Evolutionary conservation across 2,888 invertebrate species (phyloP).

Genomic region (Meganola albula): DNA sequence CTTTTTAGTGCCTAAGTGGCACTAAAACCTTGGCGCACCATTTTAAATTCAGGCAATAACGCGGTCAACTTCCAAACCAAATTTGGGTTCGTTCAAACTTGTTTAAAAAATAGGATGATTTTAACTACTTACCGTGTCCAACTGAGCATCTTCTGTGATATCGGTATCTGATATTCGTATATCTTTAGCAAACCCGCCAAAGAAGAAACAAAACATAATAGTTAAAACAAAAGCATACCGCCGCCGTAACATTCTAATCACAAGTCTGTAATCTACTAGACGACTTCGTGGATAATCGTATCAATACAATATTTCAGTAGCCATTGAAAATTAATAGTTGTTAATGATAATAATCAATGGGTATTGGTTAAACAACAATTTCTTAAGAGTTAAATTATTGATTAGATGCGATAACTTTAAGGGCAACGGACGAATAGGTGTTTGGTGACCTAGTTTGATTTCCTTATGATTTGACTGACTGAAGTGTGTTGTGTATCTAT

Average conservation of each 20-base stretch:
- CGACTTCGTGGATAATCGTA: constrained; percentile 7
- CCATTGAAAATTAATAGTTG: constrained; percentile 14
- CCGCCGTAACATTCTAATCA: too few species aligned
- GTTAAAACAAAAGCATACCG: too few species aligned
- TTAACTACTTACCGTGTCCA: constrained; percentile 55
- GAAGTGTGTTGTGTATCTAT: too few species aligned
- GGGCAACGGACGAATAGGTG: constrained; percentile 24
- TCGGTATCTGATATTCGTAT: constrained; percentile 29
- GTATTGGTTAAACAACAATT: constrained; percentile 29
- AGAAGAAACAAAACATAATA: too few species aligned
- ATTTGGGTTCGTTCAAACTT: too few species aligned
- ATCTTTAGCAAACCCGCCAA: too few species aligned
- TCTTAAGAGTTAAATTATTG: constrained; percentile 32
- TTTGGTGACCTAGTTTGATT: constrained; percentile 24
- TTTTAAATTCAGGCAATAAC: too few species aligned
- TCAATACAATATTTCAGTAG: constrained; percentile 14
- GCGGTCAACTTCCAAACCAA: too few species aligned
- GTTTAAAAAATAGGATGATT: too few species aligned
- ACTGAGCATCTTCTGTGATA: constrained; percentile 54
- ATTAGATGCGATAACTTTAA: constrained; percentile 31
- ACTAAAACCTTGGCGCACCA: too few species aligned
- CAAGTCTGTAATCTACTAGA: too few species aligned
- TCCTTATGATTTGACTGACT: constrained; percentile 14
- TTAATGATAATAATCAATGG: constrained; percentile 26
- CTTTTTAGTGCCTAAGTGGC: too few species aligned